Conservation (phyloP, 2,797 vertebrate genomes). For the Synaphobranchus kaupii region DNA sequence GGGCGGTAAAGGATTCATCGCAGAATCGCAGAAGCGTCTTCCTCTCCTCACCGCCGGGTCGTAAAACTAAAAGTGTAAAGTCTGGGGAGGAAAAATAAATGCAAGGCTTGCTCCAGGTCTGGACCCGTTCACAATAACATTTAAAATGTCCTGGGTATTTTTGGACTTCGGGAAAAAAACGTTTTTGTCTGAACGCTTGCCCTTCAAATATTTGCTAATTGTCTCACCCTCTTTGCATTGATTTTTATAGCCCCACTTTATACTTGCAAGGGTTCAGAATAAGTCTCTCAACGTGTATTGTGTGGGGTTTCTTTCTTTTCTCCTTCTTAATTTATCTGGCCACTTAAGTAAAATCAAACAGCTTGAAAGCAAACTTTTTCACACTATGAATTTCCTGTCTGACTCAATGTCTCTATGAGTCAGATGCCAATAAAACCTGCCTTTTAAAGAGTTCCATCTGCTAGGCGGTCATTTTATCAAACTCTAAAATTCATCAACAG, state of each 20-base stretch:
- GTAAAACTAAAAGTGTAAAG: background rate
- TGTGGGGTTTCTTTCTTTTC: background rate
- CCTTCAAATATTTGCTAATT: constrained; percentile 14
- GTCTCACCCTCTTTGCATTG: background rate
- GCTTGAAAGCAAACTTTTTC: background rate
- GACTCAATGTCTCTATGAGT: constrained; percentile 34
- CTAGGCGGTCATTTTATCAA: background rate
- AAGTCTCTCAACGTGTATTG: background rate
- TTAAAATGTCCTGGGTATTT: background rate
- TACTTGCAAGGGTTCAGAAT: background rate
- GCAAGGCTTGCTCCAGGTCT: background rate
- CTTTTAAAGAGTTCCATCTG: constrained; percentile 24
- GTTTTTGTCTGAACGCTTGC: background rate
- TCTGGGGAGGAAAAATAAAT: background rate
- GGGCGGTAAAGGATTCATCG: background rate
- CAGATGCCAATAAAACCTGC: constrained; percentile 21
- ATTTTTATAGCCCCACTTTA: background rate
- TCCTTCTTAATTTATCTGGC: background rate
- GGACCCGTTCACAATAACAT: background rate
- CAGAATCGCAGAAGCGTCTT: background rate
- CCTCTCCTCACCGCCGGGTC: background rate
- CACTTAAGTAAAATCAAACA: constrained; percentile 12
- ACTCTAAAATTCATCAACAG: background rate
- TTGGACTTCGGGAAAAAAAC: background rate
- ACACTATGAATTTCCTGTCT: constrained; percentile 54